These are phyloP conservation scores for Pseudorectes ferrugineus DNA, from an alignment of 2,113 vertebrate species.

Conservation along the genomic window DNA sequence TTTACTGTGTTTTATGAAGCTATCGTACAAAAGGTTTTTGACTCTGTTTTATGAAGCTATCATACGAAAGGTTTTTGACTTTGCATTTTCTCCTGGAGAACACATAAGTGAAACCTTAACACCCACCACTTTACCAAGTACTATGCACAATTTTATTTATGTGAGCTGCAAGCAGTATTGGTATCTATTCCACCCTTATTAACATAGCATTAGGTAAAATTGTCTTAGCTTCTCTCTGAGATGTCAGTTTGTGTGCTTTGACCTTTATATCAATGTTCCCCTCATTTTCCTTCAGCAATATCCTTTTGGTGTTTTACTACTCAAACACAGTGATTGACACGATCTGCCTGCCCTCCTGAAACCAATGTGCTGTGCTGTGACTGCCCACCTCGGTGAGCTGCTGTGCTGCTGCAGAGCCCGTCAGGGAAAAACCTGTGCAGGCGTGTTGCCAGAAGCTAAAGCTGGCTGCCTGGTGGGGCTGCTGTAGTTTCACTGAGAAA, in stretches of 20 bases:
- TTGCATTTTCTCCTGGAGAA: neutral
- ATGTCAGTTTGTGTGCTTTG: neutral
- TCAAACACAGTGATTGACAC: neutral
- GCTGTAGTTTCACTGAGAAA: neutral
- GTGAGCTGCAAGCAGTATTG: neutral
- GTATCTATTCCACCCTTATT: neutral
- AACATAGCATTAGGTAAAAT: neutral
- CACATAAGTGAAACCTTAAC: neutral
- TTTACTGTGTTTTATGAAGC: slow-evolving; percentile 15
- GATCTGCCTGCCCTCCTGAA: neutral
- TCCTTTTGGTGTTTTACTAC: neutral
- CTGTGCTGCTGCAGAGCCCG: neutral
- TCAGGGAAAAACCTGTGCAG: neutral
- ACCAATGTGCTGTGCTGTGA: fast-evolving
- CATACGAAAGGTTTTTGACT: neutral
- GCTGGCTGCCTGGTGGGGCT: neutral
- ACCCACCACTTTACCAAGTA: neutral
- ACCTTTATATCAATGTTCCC: neutral
- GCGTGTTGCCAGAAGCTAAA: neutral
- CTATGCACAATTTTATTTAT: neutral
- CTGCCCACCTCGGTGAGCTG: neutral
- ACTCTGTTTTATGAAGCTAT: slow-evolving; percentile 1
- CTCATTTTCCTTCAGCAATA: neutral
- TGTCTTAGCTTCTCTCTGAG: neutral
- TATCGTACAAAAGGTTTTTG: neutral